Percentiles rank a stretch among this genome's conserved stretches.
Conservation (phyloP, 2,888 invertebrate species). For the Cyclophora albipunctata region DNA sequence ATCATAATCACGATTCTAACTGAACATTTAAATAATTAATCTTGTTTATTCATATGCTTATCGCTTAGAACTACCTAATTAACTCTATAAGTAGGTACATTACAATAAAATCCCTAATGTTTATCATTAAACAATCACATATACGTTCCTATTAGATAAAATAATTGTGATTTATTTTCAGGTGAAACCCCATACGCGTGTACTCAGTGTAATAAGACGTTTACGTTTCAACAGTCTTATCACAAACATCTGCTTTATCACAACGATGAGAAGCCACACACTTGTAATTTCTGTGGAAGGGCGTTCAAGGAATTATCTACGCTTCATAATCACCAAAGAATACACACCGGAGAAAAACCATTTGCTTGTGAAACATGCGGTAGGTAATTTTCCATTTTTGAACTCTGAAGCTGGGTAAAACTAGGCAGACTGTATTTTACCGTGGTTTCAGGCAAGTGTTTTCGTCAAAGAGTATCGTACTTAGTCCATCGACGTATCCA, state of each 20-base stretch:
- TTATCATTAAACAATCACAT: too few relatives aligned
- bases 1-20: too few relatives aligned
- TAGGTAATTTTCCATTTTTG: slow-evolving; percentile 42
- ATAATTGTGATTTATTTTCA: slow-evolving; percentile 35
- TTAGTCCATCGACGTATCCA: slow-evolving; percentile 89
- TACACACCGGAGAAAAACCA: slow-evolving; percentile 89
- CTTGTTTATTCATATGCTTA: too few relatives aligned
- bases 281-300: slow-evolving; percentile 84
- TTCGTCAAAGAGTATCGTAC: slow-evolving; percentile 89
- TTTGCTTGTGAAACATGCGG: slow-evolving; percentile 92
- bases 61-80: not conserved
- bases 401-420: too few relatives aligned
- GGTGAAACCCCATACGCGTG: slow-evolving; percentile 93
- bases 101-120: not conserved
- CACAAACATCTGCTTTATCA: slow-evolving; percentile 92
- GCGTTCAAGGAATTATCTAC: slow-evolving; percentile 92
- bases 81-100: not conserved
- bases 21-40: too few relatives aligned
- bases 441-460: slow-evolving; percentile 82
- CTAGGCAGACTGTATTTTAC: too few relatives aligned
- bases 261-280: slow-evolving; percentile 88
- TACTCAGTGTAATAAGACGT: slow-evolving; percentile 86
- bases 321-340: slow-evolving; percentile 89
- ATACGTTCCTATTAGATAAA: too few relatives aligned
- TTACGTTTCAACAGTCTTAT: slow-evolving; percentile 93